A percentile compares a stretch with the other conserved stretches of the same genome.
phyloP scores from a whole-genome alignment of 2,888 invertebrate genomes.

The Hypena proboscidalis region DNA sequence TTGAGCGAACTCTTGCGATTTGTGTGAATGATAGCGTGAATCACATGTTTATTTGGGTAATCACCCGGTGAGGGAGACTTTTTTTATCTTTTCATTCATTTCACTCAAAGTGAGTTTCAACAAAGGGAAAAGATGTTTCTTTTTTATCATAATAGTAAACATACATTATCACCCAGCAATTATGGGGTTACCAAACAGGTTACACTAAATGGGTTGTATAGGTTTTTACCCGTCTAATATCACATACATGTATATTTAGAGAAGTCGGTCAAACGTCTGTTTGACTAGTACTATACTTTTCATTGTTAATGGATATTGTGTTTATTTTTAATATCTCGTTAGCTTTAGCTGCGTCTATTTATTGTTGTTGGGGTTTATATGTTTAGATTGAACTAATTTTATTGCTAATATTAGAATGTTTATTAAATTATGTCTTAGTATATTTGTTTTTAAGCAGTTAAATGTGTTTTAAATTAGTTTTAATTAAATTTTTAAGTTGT shows the following conservation, averaged over 20 bases:
- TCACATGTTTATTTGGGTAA: conserved; percentile 62
- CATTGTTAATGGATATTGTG: conserved; percentile 43
- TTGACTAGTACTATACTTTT: conserved; percentile 44
- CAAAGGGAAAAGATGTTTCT: no score
- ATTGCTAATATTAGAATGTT: conserved; percentile 37
- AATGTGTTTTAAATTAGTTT: conserved; percentile 20
- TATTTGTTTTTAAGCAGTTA: conserved; percentile 28
- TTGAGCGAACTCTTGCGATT: conserved; percentile 54
- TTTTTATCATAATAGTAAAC: no score
- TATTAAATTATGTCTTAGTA: conserved; percentile 30
- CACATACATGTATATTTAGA: no score
- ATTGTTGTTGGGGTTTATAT: conserved; percentile 28
- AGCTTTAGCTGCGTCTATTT: conserved; percentile 28
- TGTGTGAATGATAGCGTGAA: conserved; percentile 50
- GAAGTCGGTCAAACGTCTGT: conserved; percentile 59
- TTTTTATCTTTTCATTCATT: no score
- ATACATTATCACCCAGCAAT: no score
- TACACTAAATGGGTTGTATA: no score
- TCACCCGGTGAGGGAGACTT: no score
- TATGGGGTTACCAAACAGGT: no score
- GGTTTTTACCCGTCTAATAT: no score
- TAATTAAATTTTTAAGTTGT: conserved; percentile 27
- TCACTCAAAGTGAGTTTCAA: no score
- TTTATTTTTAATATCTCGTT: conserved; percentile 46
- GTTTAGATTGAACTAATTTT: conserved; percentile 28